phyloP scores from a whole-genome alignment of 2,888 invertebrate genomes.

The Lithosia quadra region DNA sequence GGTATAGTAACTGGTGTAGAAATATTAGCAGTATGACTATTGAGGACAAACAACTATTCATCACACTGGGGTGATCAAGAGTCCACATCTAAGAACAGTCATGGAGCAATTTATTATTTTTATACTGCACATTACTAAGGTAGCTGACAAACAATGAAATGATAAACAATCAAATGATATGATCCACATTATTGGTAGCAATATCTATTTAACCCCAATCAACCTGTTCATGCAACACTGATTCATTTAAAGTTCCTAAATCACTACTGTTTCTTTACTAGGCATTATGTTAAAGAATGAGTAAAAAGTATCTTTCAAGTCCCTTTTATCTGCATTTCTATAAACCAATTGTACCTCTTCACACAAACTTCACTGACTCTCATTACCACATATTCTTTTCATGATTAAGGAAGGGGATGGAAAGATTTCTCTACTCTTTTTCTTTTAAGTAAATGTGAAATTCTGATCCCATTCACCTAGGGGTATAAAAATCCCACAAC shows the following conservation, averaged over 20 bases:
- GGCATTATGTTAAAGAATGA: background rate
- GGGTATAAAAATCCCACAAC: no score
- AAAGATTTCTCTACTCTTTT: no score
- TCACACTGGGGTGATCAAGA: no score
- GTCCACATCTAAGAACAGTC: no score
- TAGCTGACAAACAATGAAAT: background rate
- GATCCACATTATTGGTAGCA: constrained; percentile 1
- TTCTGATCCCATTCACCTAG: no score
- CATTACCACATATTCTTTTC: background rate
- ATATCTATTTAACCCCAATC: background rate
- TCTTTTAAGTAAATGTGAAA: no score
- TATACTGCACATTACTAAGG: no score
- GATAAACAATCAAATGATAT: no score
- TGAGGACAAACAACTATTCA: no score
- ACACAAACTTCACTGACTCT: background rate
- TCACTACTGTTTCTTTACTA: background rate
- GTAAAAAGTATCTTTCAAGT: background rate
- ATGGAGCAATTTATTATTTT: no score
- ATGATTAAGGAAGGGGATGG: no score
- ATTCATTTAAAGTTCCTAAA: background rate
- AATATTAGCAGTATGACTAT: background rate
- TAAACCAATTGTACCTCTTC: background rate
- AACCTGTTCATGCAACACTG: background rate
- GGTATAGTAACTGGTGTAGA: background rate
- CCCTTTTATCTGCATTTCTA: background rate